Evolutionary conservation across 2,888 invertebrate genomes (phyloP), one percentile per base, ranked within the genome.

Genomic region (Mesorhabditis sp.): DNA sequence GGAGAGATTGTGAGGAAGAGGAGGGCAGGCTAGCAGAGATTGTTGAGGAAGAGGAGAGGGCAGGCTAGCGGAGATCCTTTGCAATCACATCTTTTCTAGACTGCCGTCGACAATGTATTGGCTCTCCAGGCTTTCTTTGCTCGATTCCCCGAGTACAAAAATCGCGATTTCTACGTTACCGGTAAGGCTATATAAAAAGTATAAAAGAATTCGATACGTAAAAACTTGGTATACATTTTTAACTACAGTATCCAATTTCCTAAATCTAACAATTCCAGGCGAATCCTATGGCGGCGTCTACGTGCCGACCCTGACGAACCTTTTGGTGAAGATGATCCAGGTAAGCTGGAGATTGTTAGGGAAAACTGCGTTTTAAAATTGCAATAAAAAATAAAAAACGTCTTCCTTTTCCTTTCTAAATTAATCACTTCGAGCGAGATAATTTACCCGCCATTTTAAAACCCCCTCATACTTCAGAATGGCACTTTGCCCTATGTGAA

Each of bases 261-360:
- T 10, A 13, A 58, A 58, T 58, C n/a, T 3, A n/a, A 3, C 10
- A 62, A n/a, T 62, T 62, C 62, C 62, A 15, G 88, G 88, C 41
- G 88, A 88, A 76, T 88, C 88, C 71, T 88, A 88, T 74, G 87
- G 86, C 6, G 88, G 88, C 6, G 86, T 87, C 28, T 88, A 88
- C 72, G 86, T 87, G 1, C 88, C 88, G 5, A 87, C 80, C 6
- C 81, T 77, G 5, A 72, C 78, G 6, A 74, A 74, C 15, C 70
- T 72, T 3, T 62, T 78, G 43, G 72, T 78, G n/a, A 61, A 72
- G 41, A 69, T 75, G 73, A 78, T 78, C 64, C 67, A 75, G 70
- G 73, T 75, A 58, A 42, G 28, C 43, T 13, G 65, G 13, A 45
- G 65, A n/a, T n/a, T 41, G 45, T 44, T 44, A 42, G 6, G n/a